A percentile compares a stretch with the other conserved stretches of the same genome.
These are phyloP conservation scores for Helleia helle DNA, from an alignment of 2,888 invertebrate genomes.

Conservation along the genomic window DNA sequence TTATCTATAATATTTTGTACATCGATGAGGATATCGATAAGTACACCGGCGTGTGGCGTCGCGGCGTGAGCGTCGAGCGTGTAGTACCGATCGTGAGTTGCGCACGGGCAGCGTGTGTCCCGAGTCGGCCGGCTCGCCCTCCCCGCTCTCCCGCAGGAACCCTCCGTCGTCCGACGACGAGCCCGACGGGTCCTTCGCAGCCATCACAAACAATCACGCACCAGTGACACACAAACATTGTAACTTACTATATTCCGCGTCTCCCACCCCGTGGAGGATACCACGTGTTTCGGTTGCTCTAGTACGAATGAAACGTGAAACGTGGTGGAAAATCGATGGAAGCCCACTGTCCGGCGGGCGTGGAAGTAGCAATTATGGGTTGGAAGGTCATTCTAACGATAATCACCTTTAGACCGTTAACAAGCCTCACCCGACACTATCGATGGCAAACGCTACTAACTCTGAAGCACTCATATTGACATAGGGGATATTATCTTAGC, in stretches of 20 bases:
- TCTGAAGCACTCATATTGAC: neutral
- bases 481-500: too few relatives aligned
- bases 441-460: neutral
- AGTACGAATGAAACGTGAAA: slow-evolving; percentile 50
- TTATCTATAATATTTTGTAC: too few relatives aligned
- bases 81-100: slow-evolving; percentile 65
- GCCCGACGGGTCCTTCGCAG: slow-evolving; percentile 66
- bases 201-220: slow-evolving; percentile 52
- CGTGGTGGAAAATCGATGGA: slow-evolving; percentile 59
- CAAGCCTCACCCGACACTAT: slow-evolving; percentile 4
- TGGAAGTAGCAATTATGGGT: slow-evolving; percentile 33
- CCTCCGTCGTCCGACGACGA: slow-evolving; percentile 72
- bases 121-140: slow-evolving; percentile 47
- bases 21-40: too few relatives aligned
- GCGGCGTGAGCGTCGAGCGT: slow-evolving; percentile 30
- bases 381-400: slow-evolving; percentile 49
- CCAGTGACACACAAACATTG: slow-evolving; percentile 39
- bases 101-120: slow-evolving; percentile 72
- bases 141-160: slow-evolving; percentile 55
- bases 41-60: slow-evolving; percentile 1
- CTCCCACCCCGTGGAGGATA: slow-evolving; percentile 30
- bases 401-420: slow-evolving; percentile 40
- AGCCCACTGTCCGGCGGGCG: slow-evolving; percentile 45
- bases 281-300: slow-evolving; percentile 42
- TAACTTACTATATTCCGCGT: slow-evolving; percentile 18